Evolutionary conservation across 2,797 vertebrate genomes (phyloP).

Genomic region (Sebastes diaconus): DNA sequence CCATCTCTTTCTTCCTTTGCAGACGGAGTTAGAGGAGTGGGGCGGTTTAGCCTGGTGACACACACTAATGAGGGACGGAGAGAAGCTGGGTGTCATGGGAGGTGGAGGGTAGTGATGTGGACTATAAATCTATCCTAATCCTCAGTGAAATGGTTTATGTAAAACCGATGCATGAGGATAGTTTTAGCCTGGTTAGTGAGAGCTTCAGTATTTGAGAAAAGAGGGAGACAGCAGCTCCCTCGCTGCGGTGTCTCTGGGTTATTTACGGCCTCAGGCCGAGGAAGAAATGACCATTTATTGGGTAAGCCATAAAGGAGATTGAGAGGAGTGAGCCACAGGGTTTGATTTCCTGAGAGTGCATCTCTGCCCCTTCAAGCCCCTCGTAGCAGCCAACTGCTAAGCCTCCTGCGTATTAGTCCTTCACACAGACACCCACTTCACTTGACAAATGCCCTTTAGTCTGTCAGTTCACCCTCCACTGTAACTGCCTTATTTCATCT

Average conservation of each 20-base stretch:
- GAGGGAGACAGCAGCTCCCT: conserved; percentile 44
- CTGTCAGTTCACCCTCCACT: conserved; percentile 49
- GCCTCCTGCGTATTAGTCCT: conserved; percentile 49
- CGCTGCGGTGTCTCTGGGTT: conserved; percentile 52
- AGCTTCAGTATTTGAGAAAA: conserved; percentile 12
- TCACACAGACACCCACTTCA: conserved; percentile 65
- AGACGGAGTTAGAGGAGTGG: background rate
- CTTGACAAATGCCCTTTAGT: conserved; percentile 69
- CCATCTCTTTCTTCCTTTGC: conserved; percentile 39
- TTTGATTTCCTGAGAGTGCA: conserved; percentile 75
- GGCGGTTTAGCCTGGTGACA: conserved; percentile 43
- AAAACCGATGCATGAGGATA: conserved; percentile 29
- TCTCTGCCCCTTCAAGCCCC: conserved; percentile 56
- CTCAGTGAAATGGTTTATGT: conserved; percentile 41
- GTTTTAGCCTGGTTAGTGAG: conserved; percentile 32
- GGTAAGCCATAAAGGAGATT: conserved; percentile 79
- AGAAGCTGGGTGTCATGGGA: conserved; percentile 14
- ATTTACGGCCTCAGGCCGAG: conserved; percentile 63
- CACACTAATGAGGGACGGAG: conserved; percentile 30
- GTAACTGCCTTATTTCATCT: conserved; percentile 48
- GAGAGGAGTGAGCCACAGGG: conserved; percentile 71
- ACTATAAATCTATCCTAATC: conserved; percentile 49
- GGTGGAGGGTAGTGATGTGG: conserved; percentile 17
- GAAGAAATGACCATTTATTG: conserved; percentile 78
- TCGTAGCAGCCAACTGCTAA: conserved; percentile 59